phyloP scores from a whole-genome alignment of 2,113 vertebrate species.

The Chrysochloris asiatica region DNA sequence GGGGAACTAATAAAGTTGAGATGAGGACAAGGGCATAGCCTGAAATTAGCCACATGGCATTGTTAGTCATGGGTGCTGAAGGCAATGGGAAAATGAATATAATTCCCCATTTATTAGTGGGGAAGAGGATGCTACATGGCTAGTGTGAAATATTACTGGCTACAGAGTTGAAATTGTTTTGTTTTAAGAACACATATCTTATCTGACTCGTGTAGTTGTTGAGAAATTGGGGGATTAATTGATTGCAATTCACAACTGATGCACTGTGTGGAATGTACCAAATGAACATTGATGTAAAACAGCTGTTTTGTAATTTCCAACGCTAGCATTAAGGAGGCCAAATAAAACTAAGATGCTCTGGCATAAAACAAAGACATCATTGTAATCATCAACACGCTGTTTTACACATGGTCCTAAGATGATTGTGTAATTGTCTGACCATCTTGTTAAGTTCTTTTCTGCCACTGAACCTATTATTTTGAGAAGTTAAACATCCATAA shows the following conservation, averaged over 20 bases:
- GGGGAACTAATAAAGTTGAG: slow-evolving; percentile 64
- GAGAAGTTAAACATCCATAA: slow-evolving; percentile 45
- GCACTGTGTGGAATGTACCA: slow-evolving; percentile 48
- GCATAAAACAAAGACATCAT: slow-evolving; percentile 69
- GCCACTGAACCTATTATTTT: slow-evolving; percentile 12
- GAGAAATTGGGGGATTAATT: slow-evolving; percentile 48
- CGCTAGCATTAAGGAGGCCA: slow-evolving; percentile 60
- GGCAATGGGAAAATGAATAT: background rate
- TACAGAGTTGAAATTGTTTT: background rate
- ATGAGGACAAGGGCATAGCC: slow-evolving; percentile 53
- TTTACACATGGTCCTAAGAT: slow-evolving; percentile 63
- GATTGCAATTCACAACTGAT: slow-evolving; percentile 53
- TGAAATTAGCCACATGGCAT: slow-evolving; percentile 43
- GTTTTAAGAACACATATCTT: slow-evolving; percentile 34
- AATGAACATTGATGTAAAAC: slow-evolving; percentile 59
- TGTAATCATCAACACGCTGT: slow-evolving; percentile 51
- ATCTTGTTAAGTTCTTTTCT: slow-evolving; percentile 57
- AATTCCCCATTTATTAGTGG: too few species aligned
- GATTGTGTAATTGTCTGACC: slow-evolving; percentile 60
- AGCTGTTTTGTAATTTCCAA: slow-evolving; percentile 70
- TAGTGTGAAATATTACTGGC: slow-evolving; percentile 8
- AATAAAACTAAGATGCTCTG: slow-evolving; percentile 69
- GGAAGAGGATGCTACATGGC: background rate
- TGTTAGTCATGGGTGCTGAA: slow-evolving; percentile 64
- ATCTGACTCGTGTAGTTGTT: slow-evolving; percentile 38